phyloP scores from a whole-genome alignment of 2,888 invertebrate genomes.

The Sphaerophoria rueppellii region DNA sequence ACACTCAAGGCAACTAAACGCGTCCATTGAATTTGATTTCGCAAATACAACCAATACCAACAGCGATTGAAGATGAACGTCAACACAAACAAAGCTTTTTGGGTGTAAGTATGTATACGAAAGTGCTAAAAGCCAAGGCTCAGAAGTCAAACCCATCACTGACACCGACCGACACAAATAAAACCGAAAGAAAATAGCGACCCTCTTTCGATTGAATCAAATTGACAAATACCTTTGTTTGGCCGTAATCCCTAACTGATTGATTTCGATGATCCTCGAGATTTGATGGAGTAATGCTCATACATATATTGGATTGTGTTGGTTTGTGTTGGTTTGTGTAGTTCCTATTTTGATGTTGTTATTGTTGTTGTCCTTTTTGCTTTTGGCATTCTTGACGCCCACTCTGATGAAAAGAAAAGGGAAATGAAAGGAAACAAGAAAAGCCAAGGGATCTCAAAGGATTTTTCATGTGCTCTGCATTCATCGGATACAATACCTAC shows the following conservation, averaged over 20 bases:
- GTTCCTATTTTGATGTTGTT: neutral
- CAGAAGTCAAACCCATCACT: constrained; percentile 30
- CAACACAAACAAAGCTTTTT: constrained; percentile 10
- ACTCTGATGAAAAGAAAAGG: neutral
- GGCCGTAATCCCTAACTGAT: constrained; percentile 66
- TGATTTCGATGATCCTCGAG: constrained; percentile 70
- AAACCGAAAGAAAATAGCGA: neutral
- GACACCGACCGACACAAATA: neutral
- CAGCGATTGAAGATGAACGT: neutral
- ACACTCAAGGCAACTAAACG: constrained; percentile 8
- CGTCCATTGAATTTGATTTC: constrained; percentile 11
- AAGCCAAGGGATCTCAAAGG: constrained; percentile 42
- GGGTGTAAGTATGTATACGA: neutral
- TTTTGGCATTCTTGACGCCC: neutral
- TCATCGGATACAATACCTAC: constrained; percentile 58
- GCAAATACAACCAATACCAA: neutral
- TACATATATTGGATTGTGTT: constrained; percentile 52
- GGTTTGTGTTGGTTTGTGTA: constrained; percentile 35
- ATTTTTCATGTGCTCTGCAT: constrained; percentile 57
- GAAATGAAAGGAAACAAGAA: constrained; percentile 28
- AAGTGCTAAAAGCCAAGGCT: constrained; percentile 2
- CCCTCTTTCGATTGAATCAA: constrained; percentile 56
- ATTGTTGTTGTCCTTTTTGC: neutral
- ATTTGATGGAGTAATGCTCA: constrained; percentile 67
- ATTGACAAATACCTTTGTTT: constrained; percentile 69